Evolutionary conservation across 2,888 invertebrate genomes (phyloP), one percentile per base, ranked within the genome.

Genomic region (Hipparchia semele): DNA sequence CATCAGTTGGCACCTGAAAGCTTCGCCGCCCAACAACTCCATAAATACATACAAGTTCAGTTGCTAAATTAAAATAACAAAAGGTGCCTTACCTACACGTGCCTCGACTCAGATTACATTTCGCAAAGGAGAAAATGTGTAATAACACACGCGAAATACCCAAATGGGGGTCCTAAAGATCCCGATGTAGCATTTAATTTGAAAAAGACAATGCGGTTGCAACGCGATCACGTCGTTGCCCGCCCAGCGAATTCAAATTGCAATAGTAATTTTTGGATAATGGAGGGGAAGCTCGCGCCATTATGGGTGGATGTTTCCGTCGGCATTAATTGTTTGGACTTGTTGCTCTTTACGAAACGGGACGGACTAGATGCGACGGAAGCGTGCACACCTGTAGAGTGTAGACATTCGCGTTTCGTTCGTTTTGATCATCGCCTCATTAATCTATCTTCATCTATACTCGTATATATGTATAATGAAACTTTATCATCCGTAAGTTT

Each of bases 201-300:
- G 79, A 83, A 87, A 87, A 91, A 92, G 91, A 93, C 92, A 92
- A 92, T 88, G 79, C 78, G 75, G 82, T 74, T 84, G 84, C 83
- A 87, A 88, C 82, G 80, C 83, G 86, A 90, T 89, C 90, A 88
- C 87, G 90, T 88, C 79, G 81, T 71, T 70, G 72, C 80, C 82
- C 88, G 89, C 90, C 91, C 87, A 86, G 84, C 81, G 80, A 86
- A 88, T 87, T 87, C 84, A 88, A 86, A 90, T 88, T 87, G 91
- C 90, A 90, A 91, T 90, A 90, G 88, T 88, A 88, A 89, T 90
- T 91, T 91, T 88, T 89, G 89, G 90, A 89, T 90, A 90, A 90
- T 89, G 84, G 83, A 90, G 84, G 87, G 89, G 90, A 90, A 88
- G 87, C 84, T 81, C 77, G 81, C 70, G 77, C 83, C 82, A 85